Evolutionary conservation across 1,140 invertebrate species (phyloP).

Genomic region (Diabrotica undecimpunctata): DNA sequence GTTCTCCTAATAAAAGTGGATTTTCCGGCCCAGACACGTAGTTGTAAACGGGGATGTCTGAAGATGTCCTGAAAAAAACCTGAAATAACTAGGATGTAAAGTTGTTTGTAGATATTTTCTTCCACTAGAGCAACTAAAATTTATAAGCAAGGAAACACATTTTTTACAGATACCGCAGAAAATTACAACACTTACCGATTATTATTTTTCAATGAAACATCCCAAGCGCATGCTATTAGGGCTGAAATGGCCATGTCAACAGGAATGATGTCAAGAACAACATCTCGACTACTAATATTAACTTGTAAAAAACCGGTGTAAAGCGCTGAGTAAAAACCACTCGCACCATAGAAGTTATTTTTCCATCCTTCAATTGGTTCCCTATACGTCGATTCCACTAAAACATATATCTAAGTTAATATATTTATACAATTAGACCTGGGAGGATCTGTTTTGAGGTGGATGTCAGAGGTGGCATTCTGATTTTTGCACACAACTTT

Average conservation of each 20-base stretch:
- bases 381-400: conserved; percentile 45
- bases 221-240: not conserved
- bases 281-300: not conserved
- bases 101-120: too few species aligned
- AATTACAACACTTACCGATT: too few species aligned
- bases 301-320: not conserved
- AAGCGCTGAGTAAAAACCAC: not conserved
- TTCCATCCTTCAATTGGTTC: not conserved
- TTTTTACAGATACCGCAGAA: too few species aligned
- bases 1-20: not conserved
- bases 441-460: too few species aligned
- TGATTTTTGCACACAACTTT: too few species aligned
- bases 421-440: too few species aligned
- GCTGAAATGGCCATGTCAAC: not conserved
- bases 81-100: too few species aligned
- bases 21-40: not conserved
- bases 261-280: not conserved
- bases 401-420: conserved; percentile 28
- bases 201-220: not conserved
- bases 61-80: too few species aligned
- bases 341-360: not conserved
- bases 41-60: not conserved
- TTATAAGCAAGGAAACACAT: too few species aligned
- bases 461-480: too few species aligned
- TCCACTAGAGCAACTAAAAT: too few species aligned